Conservation (phyloP, 2,888 invertebrate genomes). For the Sturmia bella region DNA sequence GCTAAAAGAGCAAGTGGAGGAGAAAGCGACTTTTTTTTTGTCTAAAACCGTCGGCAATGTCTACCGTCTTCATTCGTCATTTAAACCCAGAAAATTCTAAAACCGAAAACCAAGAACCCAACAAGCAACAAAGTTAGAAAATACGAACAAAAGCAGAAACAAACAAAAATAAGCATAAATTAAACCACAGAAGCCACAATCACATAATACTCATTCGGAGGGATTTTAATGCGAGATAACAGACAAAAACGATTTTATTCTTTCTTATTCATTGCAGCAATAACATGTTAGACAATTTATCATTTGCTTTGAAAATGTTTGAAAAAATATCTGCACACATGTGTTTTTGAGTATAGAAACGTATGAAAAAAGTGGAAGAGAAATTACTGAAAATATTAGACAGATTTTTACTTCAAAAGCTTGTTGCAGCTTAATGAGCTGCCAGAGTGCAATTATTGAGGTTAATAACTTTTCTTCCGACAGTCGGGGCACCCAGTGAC, state of each 20-base stretch:
- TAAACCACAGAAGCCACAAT: conserved; percentile 61
- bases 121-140: conserved; percentile 1
- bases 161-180: conserved; percentile 63
- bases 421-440: no score
- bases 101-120: conserved; percentile 22
- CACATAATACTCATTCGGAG: conserved; percentile 42
- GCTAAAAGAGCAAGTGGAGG: conserved; percentile 26
- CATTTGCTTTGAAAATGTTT: conserved; percentile 61
- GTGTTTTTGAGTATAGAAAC: background rate
- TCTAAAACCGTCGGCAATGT: conserved; percentile 37
- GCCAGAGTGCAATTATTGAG: no score
- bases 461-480: no score
- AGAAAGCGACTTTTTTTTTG: conserved; percentile 10
- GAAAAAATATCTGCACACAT: conserved; percentile 33
- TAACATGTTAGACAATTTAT: conserved; percentile 69
- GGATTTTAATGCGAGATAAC: conserved; percentile 35
- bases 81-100: conserved; percentile 36
- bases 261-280: conserved; percentile 61
- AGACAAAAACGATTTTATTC: conserved; percentile 9
- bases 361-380: background rate
- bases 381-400: conserved; percentile 34
- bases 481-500: no score
- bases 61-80: conserved; percentile 55
- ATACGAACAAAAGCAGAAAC: conserved; percentile 10
- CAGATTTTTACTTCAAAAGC: background rate